Conservation (phyloP, 2,888 invertebrate genomes). For the Cephus rjabovi region DNA sequence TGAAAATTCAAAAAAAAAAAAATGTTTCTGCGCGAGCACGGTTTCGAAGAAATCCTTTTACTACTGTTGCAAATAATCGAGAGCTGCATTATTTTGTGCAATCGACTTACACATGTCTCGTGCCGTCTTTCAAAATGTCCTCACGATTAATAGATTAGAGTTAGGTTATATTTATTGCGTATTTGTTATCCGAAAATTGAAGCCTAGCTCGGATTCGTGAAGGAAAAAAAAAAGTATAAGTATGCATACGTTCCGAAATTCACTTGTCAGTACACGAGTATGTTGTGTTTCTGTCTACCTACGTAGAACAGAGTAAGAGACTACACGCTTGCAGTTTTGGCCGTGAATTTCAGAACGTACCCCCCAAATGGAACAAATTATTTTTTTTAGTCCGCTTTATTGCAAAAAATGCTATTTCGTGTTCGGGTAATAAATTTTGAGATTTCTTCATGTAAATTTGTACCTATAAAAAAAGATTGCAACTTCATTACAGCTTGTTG, state of each 20-base stretch:
- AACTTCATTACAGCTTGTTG: not conserved
- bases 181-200: slow-evolving; percentile 33
- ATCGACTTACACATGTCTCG: not conserved
- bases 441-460: not conserved
- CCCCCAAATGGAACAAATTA: not conserved
- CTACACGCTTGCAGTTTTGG: no score
- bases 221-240: no score
- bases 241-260: no score
- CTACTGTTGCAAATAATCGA: not conserved
- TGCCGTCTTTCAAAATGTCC: slow-evolving; percentile 21
- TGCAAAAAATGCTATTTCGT: not conserved
- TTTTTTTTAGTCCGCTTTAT: not conserved
- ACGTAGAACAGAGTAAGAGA: no score
- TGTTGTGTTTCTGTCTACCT: no score
- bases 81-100: not conserved
- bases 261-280: no score
- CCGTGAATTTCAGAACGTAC: no score
- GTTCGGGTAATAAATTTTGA: not conserved
- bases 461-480: not conserved
- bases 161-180: slow-evolving; percentile 43
- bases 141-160: slow-evolving; percentile 32
- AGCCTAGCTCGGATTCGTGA: slow-evolving; percentile 27
- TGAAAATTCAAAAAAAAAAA: not conserved
- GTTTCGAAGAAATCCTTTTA: not conserved
- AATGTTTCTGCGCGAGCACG: not conserved